Evolutionary conservation across 2,113 vertebrate genomes (phyloP).

Genomic region (Thamnophis sirtalis): DNA sequence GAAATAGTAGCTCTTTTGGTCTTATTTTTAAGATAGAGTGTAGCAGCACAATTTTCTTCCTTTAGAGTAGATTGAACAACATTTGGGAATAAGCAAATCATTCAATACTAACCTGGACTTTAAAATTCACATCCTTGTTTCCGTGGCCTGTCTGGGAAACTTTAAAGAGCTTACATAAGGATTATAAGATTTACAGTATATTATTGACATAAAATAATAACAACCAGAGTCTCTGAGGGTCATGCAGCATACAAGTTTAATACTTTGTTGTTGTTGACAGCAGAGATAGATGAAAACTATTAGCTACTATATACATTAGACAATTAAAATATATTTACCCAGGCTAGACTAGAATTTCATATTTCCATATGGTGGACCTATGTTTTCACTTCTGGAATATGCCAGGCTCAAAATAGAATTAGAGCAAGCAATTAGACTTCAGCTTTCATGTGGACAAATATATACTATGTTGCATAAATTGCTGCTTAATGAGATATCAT

Average conservation of each 20-base stretch:
- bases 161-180: slow-evolving; percentile 13
- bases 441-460: too few relatives aligned
- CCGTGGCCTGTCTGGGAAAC: slow-evolving; percentile 14
- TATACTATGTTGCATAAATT: neutral
- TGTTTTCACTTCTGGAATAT: neutral
- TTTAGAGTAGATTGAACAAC: neutral
- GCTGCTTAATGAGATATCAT: neutral
- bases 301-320: neutral
- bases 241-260: neutral
- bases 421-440: neutral
- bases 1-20: slow-evolving; percentile 56
- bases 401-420: neutral
- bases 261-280: neutral
- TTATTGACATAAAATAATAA: neutral
- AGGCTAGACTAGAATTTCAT: neutral
- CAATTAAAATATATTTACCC: neutral
- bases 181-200: neutral
- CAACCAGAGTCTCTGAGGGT: neutral
- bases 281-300: neutral
- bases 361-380: neutral
- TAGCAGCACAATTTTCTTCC: slow-evolving; percentile 44
- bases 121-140: slow-evolving; percentile 9
- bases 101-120: neutral
- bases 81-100: neutral
- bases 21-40: slow-evolving; percentile 50